phyloP scores from a whole-genome alignment of 2,888 invertebrate species.

The Lordiphosa fenestrarum region DNA sequence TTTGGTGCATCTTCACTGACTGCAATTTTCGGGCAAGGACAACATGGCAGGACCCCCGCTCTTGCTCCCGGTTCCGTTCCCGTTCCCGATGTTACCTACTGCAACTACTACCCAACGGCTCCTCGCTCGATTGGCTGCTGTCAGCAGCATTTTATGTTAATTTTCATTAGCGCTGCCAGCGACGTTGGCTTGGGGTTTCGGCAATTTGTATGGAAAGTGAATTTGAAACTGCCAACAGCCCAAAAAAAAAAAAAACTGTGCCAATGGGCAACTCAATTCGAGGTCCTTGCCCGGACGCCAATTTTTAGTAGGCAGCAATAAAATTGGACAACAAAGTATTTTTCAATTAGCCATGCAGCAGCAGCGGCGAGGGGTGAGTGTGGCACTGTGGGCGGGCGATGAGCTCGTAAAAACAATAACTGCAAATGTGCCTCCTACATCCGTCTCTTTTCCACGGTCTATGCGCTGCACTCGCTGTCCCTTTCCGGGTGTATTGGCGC shows the following conservation, averaged over 20 bases:
- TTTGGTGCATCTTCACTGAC: slow-evolving; percentile 73
- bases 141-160: slow-evolving; percentile 74
- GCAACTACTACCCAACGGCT: slow-evolving; percentile 28
- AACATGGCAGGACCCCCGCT: slow-evolving; percentile 4
- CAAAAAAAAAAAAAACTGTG: slow-evolving; percentile 56
- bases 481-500: slow-evolving; percentile 35
- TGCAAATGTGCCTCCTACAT: slow-evolving; percentile 44
- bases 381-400: slow-evolving; percentile 37
- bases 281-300: slow-evolving; percentile 8
- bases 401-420: slow-evolving; percentile 67
- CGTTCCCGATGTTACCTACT: not conserved
- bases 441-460: not conserved
- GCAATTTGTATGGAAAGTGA: slow-evolving; percentile 74
- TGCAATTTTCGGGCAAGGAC: slow-evolving; percentile 55
- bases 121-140: slow-evolving; percentile 73
- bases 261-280: slow-evolving; percentile 54
- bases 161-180: slow-evolving; percentile 69
- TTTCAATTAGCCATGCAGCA: slow-evolving; percentile 62
- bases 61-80: not conserved
- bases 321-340: slow-evolving; percentile 70
- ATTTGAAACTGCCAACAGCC: slow-evolving; percentile 54
- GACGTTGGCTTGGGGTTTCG: slow-evolving; percentile 47
- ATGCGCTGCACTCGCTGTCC: slow-evolving; percentile 2
- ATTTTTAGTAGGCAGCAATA: slow-evolving; percentile 36
- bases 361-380: slow-evolving; percentile 11